Base-by-base conservation (phyloP, 92 coral and sea anemone genomes). In the Palythoa caribaeorum region DNA sequence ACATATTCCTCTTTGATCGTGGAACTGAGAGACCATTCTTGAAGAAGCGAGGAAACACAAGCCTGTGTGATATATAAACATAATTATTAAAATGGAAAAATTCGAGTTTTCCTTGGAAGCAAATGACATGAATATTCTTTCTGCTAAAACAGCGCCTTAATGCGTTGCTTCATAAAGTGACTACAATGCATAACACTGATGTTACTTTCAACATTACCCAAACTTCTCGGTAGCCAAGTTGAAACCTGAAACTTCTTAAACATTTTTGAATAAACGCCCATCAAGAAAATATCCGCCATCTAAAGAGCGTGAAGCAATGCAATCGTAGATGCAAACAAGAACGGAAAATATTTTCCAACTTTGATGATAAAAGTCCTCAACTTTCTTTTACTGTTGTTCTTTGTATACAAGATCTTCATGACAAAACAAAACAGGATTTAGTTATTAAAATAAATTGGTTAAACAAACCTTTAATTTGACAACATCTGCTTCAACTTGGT, bases 401-500 rank as follows among this genome's bases (percentile, higher is more conserved):
- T 44, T 44, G 50, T 44, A 44, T 44, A 8, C 50, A 3, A 59
- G 65, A 68, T 20, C 65, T 59, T 59, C 12, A 65, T 13, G 54
- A 14, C 70, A 17, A 47, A 3, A 28, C 63, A 44, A 47, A 39
- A 47, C 38, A 14, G 52, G 11, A 2, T 72, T 7, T 51, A 19
- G 38, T 17, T 13, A 2, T 19, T 20, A 11, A 15, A 84, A 16
- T 3, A 3, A 28, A 28, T 17, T 13, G 85, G 20, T 36, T 57
- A 55, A 37, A 88, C 93, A 12, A 77, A 97, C 99, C 96, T 96
- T 96, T 78, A 97, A 92, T 69, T 95, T 97, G 38, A 95, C 97
- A 77, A 93, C 95, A 89, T 97, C 99, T 13, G 95, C 95, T 78
- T 97, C 99, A 9, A 97, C 97, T 63, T 97, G 98, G 55, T 94